These are phyloP conservation scores for Coreoperca whiteheadi DNA, from an alignment of 2,113 vertebrate genomes.

Conservation along the genomic window DNA sequence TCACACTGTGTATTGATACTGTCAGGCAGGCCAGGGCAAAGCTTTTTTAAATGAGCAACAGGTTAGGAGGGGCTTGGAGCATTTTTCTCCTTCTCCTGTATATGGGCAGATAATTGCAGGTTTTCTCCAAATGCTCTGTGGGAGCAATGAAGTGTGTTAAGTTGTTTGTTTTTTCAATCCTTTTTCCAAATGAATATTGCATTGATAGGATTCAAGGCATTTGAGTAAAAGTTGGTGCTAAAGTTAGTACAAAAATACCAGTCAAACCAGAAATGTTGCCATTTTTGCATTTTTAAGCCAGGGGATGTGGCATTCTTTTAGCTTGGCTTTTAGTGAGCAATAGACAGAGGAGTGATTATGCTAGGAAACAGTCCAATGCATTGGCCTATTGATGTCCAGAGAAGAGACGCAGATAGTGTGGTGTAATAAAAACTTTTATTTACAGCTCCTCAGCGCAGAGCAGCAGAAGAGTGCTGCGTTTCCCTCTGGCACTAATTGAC, in stretches of 20 bases:
- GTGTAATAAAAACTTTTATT: constrained; percentile 86
- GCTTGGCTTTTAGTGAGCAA: constrained; percentile 78
- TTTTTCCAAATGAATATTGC: constrained; percentile 41
- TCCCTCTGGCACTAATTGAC: constrained; percentile 83
- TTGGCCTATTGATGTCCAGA: constrained; percentile 83
- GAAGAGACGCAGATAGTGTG: constrained; percentile 77
- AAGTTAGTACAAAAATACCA: constrained; percentile 20
- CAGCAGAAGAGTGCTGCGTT: constrained; percentile 78
- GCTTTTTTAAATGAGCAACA: constrained; percentile 63
- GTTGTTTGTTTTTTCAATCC: constrained; percentile 48
- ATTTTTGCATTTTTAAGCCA: constrained; percentile 58
- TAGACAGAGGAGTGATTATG: constrained; percentile 74
- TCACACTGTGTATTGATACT: constrained; percentile 54
- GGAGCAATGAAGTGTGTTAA: constrained; percentile 57
- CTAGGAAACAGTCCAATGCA: constrained; percentile 82
- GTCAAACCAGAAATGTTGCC: constrained; percentile 49
- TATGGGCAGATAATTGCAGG: constrained; percentile 46
- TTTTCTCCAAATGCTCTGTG: constrained; percentile 54
- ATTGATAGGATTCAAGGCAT: constrained; percentile 36
- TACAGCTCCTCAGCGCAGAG: constrained; percentile 82
- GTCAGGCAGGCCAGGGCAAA: constrained; percentile 43
- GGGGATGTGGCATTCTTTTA: constrained; percentile 69
- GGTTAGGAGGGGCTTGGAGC: constrained; percentile 21
- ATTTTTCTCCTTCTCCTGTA: constrained; percentile 32
- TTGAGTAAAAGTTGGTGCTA: constrained; percentile 62